Conservation (phyloP, 92 coral and sea anemone genomes). For the Zoanthus sociatus region DNA sequence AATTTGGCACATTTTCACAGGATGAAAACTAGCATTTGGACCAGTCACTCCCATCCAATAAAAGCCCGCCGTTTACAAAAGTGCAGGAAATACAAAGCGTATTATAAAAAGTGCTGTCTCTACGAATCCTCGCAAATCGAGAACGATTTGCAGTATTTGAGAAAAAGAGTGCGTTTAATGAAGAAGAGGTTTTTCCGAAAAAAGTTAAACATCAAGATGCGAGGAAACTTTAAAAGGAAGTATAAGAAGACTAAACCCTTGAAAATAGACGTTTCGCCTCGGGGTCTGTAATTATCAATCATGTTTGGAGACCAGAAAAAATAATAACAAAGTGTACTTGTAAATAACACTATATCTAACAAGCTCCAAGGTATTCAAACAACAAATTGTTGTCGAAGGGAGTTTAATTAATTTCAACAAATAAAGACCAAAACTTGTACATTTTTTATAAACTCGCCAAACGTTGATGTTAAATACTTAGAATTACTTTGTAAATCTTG, state of each 20-base stretch:
- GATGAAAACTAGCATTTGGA: slow-evolving; percentile 83
- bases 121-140: slow-evolving; percentile 71
- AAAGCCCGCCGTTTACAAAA: slow-evolving; percentile 61
- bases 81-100: slow-evolving; percentile 78
- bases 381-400: too few species aligned
- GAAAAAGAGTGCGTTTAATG: slow-evolving; percentile 1
- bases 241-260: background rate
- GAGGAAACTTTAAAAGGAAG: background rate
- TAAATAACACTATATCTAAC: background rate
- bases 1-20: slow-evolving; percentile 69
- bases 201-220: background rate
- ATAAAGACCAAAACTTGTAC: too few species aligned
- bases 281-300: background rate
- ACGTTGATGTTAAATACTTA: too few species aligned
- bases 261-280: background rate
- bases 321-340: background rate
- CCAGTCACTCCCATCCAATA: slow-evolving; percentile 53
- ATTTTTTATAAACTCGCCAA: too few species aligned
- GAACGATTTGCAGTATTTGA: slow-evolving; percentile 58
- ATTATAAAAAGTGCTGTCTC: slow-evolving; percentile 83
- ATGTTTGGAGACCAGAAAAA: slow-evolving; percentile 21
- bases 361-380: background rate
- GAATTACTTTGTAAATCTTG: too few species aligned
- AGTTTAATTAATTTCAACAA: too few species aligned
- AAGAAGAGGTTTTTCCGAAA: slow-evolving; percentile 21